A percentile compares a stretch with the other conserved stretches of the same genome.
Conservation (phyloP, 2,113 vertebrate species). For the Amblyornis subalaris region DNA sequence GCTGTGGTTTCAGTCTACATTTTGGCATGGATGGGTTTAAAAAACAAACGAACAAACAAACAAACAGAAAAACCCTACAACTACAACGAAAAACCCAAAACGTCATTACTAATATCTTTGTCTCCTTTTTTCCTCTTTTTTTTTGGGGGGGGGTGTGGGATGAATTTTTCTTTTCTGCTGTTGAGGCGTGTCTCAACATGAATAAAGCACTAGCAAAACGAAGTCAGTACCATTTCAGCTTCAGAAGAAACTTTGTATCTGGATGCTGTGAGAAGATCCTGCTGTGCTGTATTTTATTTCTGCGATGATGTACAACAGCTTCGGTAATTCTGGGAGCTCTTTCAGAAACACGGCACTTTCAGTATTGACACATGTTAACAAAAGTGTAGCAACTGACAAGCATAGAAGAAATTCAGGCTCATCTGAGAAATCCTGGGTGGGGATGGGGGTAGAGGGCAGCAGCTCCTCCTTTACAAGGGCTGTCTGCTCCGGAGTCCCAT, state of each 20-base stretch:
- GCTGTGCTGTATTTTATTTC: neutral
- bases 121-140: rapidly evolving
- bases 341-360: neutral
- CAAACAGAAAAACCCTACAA: rapidly evolving
- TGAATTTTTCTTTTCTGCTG: neutral
- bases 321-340: neutral
- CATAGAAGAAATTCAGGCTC: neutral
- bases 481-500: neutral
- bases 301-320: neutral
- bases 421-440: neutral
- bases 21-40: neutral
- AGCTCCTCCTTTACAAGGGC: neutral
- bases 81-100: neutral
- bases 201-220: neutral
- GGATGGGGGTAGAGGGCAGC: neutral
- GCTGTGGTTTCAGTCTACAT: neutral
- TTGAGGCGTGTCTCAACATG: neutral
- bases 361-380: neutral
- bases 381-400: neutral
- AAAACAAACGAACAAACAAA: no score
- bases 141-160: rapidly evolving
- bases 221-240: neutral
- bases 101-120: neutral
- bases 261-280: neutral
- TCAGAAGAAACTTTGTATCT: neutral